phyloP scores from a whole-genome alignment of 2,888 invertebrate genomes.

The Oscheius sp. region DNA sequence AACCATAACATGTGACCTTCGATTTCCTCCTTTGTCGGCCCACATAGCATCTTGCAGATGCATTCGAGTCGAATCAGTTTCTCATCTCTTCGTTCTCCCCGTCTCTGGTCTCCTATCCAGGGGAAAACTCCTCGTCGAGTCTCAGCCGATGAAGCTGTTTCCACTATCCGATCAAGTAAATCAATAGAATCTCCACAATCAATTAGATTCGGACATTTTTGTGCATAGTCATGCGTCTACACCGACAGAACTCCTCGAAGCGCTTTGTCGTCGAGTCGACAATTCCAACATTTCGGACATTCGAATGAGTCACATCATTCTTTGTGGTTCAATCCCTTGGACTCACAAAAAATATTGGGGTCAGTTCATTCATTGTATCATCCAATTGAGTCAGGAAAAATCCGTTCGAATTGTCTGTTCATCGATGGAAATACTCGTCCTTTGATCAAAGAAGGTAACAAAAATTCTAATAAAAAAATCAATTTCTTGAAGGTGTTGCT shows the following conservation, averaged over 20 bases:
- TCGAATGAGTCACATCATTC: conserved; percentile 89
- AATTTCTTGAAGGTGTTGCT: conserved; percentile 77
- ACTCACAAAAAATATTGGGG: conserved; percentile 80
- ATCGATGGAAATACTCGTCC: conserved; percentile 91
- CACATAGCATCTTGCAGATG: not conserved
- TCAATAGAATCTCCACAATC: not conserved
- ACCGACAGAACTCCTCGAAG: conserved; percentile 82
- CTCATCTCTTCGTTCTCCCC: conserved; percentile 7
- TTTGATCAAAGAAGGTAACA: conserved; percentile 72
- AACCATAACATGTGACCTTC: not conserved
- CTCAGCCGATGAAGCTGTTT: conserved; percentile 56
- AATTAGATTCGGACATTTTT: conserved; percentile 83
- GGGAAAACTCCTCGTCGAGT: conserved; percentile 49
- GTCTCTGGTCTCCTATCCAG: conserved; percentile 20
- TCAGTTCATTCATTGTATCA: conserved; percentile 29
- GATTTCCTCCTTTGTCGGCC: not conserved
- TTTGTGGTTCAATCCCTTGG: conserved; percentile 83
- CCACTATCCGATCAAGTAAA: conserved; percentile 50
- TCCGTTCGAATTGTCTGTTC: conserved; percentile 86
- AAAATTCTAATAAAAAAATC: too few species aligned
- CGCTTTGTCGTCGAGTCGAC: conserved; percentile 84
- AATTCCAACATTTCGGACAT: conserved; percentile 79
- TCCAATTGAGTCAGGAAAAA: conserved; percentile 74
- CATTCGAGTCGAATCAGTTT: conserved; percentile 1
- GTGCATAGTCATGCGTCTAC: conserved; percentile 91